Conservation (phyloP, 2,797 vertebrate species). For the Schizopygopsis malacanthus region DNA sequence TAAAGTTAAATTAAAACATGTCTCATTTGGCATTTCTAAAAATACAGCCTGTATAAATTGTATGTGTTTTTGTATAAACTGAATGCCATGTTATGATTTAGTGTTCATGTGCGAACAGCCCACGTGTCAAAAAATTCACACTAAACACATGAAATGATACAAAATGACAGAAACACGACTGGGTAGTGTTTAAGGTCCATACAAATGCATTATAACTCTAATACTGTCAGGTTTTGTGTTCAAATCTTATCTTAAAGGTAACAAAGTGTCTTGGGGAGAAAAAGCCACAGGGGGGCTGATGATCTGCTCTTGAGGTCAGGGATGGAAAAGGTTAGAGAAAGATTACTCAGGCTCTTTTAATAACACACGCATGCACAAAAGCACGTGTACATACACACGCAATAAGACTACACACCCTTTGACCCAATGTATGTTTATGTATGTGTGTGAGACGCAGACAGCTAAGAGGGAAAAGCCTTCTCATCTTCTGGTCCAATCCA, state of each 20-base stretch:
- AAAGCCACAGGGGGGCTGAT: not conserved
- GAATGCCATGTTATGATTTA: not conserved
- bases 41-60: not conserved
- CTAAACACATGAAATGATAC: not conserved
- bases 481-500: conserved; percentile 74
- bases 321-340: conserved; percentile 68
- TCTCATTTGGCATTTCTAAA: not conserved
- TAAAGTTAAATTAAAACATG: not conserved
- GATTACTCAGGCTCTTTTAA: conserved; percentile 74
- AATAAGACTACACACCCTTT: conserved; percentile 61
- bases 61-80: not conserved
- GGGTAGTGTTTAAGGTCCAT: not conserved
- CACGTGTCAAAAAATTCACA: not conserved
- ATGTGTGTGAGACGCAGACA: conserved; percentile 60
- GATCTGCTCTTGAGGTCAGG: conserved; percentile 50
- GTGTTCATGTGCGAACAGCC: not conserved
- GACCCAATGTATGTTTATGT: conserved; percentile 74
- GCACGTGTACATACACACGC: conserved; percentile 55
- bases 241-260: conserved; percentile 46
- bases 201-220: not conserved
- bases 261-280: conserved; percentile 36
- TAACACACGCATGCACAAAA: conserved; percentile 63
- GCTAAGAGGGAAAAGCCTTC: conserved; percentile 48
- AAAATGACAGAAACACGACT: not conserved
- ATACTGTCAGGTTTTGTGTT: conserved; percentile 16